Evolutionary conservation across 1,140 invertebrate species (phyloP), one percentile per base, ranked within the genome.

Genomic region (Drosophila kurseongensis): DNA sequence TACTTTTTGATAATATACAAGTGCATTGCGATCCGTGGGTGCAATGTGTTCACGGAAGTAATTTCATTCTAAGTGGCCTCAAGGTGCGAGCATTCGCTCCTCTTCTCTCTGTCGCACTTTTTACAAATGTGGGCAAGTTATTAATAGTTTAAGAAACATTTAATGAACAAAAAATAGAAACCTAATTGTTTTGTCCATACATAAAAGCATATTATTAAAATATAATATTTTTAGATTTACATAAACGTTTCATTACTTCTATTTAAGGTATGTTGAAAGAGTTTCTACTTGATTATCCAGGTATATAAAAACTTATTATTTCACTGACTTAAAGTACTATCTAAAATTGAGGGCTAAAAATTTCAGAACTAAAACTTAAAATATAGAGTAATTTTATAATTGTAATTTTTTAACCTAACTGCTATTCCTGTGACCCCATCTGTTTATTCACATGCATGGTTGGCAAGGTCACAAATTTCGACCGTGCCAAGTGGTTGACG

Each of bases 401-500:
- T 0, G 6, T 1, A 18, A 44, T 10, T 18, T 18, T 41, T 4
- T 12, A 32, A 16, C 14, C 0, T 0, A n/a, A 9, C 18, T 32
- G 29, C 12, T 44, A 61, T 40, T 54, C 35, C 18, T 7, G 13
- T 40, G 57, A 16, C 14, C 40, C 29, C 38, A 14, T 23, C 65
- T 68, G 67, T 69, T 27, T 9, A 42, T 48, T 58, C 36, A 71
- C 41, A 71, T 69, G 40, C 74, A 68, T 60, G 72, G 45, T 40
- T 48, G 60, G 38, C 75, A 78, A 76, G 75, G 75, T 77, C 55
- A 18, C 36, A 23, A 40, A 69, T 61, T 77, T 76, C 56, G 55
- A 66, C 54, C 29, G 54, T 55, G 74, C 56, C 73, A 77, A 78
- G 75, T 78, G 74, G 75, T 78, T 71, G 63, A 29, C 56, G 75